Percentiles rank a stretch among this genome's conserved stretches.
Evolutionary conservation across 2,888 invertebrate genomes (phyloP).

Genomic region (Spialia ferax): DNA sequence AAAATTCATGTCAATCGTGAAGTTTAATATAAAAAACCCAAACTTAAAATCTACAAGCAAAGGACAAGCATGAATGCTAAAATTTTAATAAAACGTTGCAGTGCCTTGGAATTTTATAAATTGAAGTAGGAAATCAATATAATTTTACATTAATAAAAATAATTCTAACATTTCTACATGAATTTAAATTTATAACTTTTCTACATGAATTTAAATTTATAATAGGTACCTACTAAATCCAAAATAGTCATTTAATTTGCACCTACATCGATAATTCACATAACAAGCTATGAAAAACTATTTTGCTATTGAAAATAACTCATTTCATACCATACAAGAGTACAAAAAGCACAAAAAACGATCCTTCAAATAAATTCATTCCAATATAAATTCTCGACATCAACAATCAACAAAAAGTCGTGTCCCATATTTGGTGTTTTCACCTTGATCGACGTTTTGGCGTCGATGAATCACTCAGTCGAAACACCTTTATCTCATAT

Average conservation of each 20-base stretch:
- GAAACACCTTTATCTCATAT: not conserved
- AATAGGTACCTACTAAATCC: not conserved
- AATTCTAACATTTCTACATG: too few species aligned
- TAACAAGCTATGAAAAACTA: not conserved
- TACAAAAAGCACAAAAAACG: not conserved
- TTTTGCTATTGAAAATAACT: not conserved
- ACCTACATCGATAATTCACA: not conserved
- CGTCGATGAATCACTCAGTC: constrained; percentile 14
- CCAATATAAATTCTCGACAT: constrained; percentile 13
- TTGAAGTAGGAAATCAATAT: too few species aligned
- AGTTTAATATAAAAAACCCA: too few species aligned
- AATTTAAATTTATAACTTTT: not conserved
- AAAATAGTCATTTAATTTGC: not conserved
- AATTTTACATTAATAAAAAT: too few species aligned
- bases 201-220: too few species aligned
- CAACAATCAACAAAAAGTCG: constrained; percentile 12
- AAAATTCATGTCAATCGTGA: too few species aligned
- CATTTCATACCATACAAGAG: not conserved
- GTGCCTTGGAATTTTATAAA: too few species aligned
- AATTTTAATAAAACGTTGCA: too few species aligned
- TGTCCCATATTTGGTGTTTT: constrained; percentile 19
- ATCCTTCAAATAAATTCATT: not conserved
- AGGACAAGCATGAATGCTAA: too few species aligned
- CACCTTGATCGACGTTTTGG: constrained; percentile 17
- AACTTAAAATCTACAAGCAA: too few species aligned